Evolutionary conservation across 2,113 vertebrate genomes (phyloP), one percentile per base, ranked within the genome.

Genomic region (Chauna torquata): DNA sequence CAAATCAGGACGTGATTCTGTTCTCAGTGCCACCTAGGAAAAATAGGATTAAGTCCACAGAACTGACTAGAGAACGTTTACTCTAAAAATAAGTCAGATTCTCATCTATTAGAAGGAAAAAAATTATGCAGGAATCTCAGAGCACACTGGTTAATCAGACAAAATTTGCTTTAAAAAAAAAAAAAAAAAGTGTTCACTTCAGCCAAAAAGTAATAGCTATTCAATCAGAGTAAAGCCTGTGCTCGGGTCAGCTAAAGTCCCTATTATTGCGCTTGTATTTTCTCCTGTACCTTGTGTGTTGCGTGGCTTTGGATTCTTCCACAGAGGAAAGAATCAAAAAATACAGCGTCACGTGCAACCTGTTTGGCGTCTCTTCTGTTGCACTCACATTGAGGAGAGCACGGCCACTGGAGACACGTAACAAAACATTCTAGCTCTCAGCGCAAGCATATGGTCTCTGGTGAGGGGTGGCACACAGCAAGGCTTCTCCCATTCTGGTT

Each of bases 401-500:
- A 76, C 52, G 50, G 27, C 32, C 52, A 38, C 15, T 4, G 6
- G 42, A 25, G 27, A 57, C 17, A 34, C 3, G 1, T 34, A 49
- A 58, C 32, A 27, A 50, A 57, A 45, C 50, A 57, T 20, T 54
- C 28, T 17, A 7, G 6, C 23, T 65, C 58, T 72, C 71, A 52
- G 28, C 17, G 16, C 0, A 2, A 54, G 44, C 42, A 9, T 6
- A 11, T 2, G 9, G 25, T 57, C 64, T 54, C 54, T 8, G 5
- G 42, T 18, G n/a, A 59, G n/a, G 20, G 38, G 11, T 54, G 34
- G 32, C 36, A 78, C 30, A 6, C 0, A 2, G 40, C 30, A 79
- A 4, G 2, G 69, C n/a, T 44, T 66, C 72, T 85, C 44, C 45
- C 0, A 0, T 3, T n/a, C 50, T 36, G 2, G 0, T 15, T 3